phyloP scores from a whole-genome alignment of 92 coral and sea anemone species.

The Zoanthus sociatus region DNA sequence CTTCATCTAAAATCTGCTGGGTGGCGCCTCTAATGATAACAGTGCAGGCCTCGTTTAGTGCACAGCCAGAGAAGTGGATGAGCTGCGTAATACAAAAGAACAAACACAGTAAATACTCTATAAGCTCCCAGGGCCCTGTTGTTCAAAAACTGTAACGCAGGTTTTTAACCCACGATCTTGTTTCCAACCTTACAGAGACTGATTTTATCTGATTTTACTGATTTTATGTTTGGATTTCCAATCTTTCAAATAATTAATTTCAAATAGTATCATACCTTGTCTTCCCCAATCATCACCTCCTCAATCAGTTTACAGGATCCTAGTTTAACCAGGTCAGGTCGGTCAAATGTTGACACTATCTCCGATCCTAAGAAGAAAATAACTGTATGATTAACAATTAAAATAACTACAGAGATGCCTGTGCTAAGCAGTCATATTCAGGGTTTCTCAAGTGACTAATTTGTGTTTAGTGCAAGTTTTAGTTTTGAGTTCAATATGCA shows the following conservation, averaged over 20 bases:
- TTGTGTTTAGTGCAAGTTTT: no score
- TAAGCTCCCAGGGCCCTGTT: background rate
- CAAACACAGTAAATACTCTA: background rate
- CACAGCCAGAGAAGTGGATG: conserved; percentile 98
- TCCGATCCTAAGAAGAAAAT: conserved; percentile 78
- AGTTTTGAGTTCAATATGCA: no score
- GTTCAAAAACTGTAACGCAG: no score
- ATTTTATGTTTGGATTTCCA: no score
- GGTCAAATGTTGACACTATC: conserved; percentile 98
- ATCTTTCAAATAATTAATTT: no score
- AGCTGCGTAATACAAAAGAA: conserved; percentile 61
- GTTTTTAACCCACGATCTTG: no score
- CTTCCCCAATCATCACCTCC: conserved; percentile 99
- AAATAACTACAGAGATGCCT: no score
- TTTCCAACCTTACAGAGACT: no score
- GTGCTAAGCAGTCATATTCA: no score
- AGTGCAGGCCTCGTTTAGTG: conserved; percentile 96
- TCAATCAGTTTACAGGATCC: conserved; percentile 94
- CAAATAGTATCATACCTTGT: conserved; percentile 65
- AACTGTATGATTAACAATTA: no score
- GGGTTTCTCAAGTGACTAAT: no score
- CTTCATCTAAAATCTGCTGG: conserved; percentile 97
- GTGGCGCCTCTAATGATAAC: conserved; percentile 98
- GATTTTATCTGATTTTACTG: no score
- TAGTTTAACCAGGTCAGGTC: conserved; percentile 93